A percentile compares a stretch with the other conserved stretches of the same genome.
Conservation (phyloP, 1,140 invertebrate species). For the Ceratina japonica region DNA sequence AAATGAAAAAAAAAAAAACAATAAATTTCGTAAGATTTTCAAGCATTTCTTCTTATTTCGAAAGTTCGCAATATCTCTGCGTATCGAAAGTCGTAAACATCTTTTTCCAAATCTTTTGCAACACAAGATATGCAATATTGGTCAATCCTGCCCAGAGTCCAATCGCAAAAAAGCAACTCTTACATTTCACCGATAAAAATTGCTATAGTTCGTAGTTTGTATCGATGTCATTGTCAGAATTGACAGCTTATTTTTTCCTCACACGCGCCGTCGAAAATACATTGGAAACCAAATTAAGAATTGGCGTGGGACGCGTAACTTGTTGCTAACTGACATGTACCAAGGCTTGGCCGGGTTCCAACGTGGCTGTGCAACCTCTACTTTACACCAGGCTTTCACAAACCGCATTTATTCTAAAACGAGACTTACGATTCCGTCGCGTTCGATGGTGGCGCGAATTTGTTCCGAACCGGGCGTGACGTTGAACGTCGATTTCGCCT, state of each 20-base stretch:
- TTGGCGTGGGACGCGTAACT: slow-evolving; percentile 41
- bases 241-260: slow-evolving; percentile 1
- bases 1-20: no score
- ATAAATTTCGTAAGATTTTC: no score
- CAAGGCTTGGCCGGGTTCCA: slow-evolving; percentile 23
- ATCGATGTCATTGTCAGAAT: slow-evolving; percentile 16
- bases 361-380: slow-evolving; percentile 1
- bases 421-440: slow-evolving; percentile 94
- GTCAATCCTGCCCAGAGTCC: neutral
- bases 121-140: neutral
- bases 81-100: neutral
- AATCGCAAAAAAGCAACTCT: neutral
- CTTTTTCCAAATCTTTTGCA: neutral
- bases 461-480: slow-evolving; percentile 99
- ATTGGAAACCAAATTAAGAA: slow-evolving; percentile 44
- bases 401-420: neutral
- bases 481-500: slow-evolving; percentile 97
- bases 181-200: neutral
- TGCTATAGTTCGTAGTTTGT: neutral
- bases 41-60: neutral
- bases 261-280: slow-evolving; percentile 18
- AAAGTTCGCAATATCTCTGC: neutral
- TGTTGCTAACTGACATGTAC: slow-evolving; percentile 8
- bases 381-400: neutral
- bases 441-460: slow-evolving; percentile 98